These are phyloP conservation scores for Coregonus sp. DNA, from an alignment of 2,797 vertebrate genomes.

Conservation along the genomic window DNA sequence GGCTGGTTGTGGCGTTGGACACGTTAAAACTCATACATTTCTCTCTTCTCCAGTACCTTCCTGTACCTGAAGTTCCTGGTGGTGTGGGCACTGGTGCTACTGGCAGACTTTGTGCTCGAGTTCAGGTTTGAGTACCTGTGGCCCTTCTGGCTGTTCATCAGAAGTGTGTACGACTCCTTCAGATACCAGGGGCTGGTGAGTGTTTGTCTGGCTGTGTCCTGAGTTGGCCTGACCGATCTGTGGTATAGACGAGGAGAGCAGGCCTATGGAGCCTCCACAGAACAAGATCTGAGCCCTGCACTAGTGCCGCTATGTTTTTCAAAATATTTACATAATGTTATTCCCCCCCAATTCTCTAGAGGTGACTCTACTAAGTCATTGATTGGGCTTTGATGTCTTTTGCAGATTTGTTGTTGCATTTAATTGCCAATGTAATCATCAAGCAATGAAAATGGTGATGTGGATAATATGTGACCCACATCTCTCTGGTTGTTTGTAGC, in stretches of 20 bases:
- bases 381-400: not conserved
- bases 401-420: not conserved
- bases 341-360: no score
- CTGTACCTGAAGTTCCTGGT: slow-evolving; percentile 98
- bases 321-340: no score
- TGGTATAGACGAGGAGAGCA: no score
- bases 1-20: not conserved
- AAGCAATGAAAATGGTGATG: not conserved
- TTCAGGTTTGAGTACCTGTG: slow-evolving; percentile 97
- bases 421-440: not conserved
- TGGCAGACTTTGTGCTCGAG: slow-evolving; percentile 88
- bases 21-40: no score
- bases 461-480: not conserved
- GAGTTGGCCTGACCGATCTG: no score
- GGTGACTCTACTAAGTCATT: not conserved
- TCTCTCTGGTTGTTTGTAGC: not conserved
- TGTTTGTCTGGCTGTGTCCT: slow-evolving; percentile 36
- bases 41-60: slow-evolving; percentile 82
- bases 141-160: slow-evolving; percentile 99
- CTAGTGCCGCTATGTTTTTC: no score
- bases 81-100: slow-evolving; percentile 94
- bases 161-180: slow-evolving; percentile 99
- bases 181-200: slow-evolving; percentile 99
- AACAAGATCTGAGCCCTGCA: no score
- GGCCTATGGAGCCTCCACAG: no score